Conservation (phyloP, 2,888 invertebrate species). For the Taphrorychus bicolor region DNA sequence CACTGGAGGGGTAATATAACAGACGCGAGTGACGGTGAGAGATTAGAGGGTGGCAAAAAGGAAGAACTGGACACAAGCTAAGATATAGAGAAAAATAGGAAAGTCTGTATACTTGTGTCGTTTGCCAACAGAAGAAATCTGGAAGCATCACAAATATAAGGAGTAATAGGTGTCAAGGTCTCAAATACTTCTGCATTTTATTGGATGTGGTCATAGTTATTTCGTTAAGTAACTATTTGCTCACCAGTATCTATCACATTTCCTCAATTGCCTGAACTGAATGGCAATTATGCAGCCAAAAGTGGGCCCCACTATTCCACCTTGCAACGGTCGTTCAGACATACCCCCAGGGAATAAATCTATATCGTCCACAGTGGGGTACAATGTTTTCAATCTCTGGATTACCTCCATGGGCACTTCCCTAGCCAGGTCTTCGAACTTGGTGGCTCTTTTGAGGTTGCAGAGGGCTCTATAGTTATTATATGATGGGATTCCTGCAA, state of each 20-base stretch:
- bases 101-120: too few relatives aligned
- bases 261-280: constrained; percentile 88
- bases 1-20: too few relatives aligned
- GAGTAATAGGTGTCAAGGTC: too few relatives aligned
- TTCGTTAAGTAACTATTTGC: constrained; percentile 36
- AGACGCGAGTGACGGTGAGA: too few relatives aligned
- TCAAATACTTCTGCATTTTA: too few relatives aligned
- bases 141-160: too few relatives aligned
- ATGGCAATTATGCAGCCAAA: constrained; percentile 94
- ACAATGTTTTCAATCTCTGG: constrained; percentile 78
- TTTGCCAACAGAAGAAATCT: too few relatives aligned
- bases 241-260: constrained; percentile 94
- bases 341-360: constrained; percentile 96
- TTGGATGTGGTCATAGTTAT: too few relatives aligned
- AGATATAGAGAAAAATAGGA: too few relatives aligned
- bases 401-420: constrained; percentile 88
- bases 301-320: constrained; percentile 93
- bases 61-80: too few relatives aligned
- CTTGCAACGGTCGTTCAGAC: constrained; percentile 86
- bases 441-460: constrained; percentile 82
- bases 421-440: constrained; percentile 85
- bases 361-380: constrained; percentile 92
- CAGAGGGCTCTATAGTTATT: constrained; percentile 91
- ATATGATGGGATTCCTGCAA: constrained; percentile 74
- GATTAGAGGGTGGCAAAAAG: too few relatives aligned